A percentile compares a stretch with the other conserved stretches of the same genome.
These are phyloP conservation scores for Mycteria americana DNA, from an alignment of 2,797 vertebrate genomes.

Conservation along the genomic window DNA sequence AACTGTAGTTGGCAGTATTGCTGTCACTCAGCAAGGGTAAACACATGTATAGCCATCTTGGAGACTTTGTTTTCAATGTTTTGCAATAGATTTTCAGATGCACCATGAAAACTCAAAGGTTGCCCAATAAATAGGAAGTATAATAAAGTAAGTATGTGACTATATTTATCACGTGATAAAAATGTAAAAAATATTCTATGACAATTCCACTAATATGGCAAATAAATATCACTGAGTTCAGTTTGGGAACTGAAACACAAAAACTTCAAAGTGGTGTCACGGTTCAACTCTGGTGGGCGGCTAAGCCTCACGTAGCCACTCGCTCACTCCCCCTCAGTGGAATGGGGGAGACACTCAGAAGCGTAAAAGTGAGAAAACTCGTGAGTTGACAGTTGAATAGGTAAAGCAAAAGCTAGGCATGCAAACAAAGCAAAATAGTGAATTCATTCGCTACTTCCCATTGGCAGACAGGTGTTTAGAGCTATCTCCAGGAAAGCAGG, in stretches of 20 bases:
- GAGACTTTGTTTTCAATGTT: neutral
- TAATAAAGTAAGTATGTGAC: neutral
- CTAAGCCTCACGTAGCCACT: neutral
- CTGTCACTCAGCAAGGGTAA: neutral
- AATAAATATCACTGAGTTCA: neutral
- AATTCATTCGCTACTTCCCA: neutral
- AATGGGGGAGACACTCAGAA: neutral
- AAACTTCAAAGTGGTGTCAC: neutral
- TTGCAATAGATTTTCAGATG: neutral
- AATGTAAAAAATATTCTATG: neutral
- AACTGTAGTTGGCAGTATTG: neutral
- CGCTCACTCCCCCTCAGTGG: neutral
- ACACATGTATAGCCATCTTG: neutral
- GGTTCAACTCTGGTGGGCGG: neutral
- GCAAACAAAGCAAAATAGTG: neutral
- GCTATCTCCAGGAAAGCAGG: neutral
- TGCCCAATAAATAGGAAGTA: neutral
- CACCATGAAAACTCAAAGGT: neutral
- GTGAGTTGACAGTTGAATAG: neutral
- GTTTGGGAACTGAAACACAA: neutral
- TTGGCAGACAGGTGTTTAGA: neutral
- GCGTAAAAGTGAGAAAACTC: neutral
- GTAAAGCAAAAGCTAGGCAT: neutral
- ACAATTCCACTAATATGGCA: neutral
- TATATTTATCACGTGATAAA: neutral